Conservation (phyloP, 1,140 invertebrate genomes). For the Papilio polytes region DNA sequence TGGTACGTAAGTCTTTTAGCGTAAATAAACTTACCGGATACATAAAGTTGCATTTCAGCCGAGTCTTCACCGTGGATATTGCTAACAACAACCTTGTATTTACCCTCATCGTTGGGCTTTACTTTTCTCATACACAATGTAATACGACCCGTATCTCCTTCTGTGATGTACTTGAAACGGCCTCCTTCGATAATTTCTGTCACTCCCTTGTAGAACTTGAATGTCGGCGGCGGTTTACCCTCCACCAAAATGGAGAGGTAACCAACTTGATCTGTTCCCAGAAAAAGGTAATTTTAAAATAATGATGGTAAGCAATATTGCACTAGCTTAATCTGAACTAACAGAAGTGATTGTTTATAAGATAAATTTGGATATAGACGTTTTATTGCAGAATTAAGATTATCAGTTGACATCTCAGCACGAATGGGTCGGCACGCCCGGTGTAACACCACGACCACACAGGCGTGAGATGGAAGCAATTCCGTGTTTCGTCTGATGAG, state of each 20-base stretch:
- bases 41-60: conserved; percentile 97
- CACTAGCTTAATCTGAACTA: too few species aligned
- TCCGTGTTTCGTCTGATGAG: too few species aligned
- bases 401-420: too few species aligned
- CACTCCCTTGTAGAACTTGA: conserved; percentile 97
- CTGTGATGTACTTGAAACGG: conserved; percentile 95
- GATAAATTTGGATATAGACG: too few species aligned
- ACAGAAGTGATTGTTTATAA: too few species aligned
- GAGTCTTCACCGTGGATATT: conserved; percentile 97
- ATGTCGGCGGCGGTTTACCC: conserved; percentile 96
- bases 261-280: conserved; percentile 90
- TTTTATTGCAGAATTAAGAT: background rate
- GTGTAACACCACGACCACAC: too few species aligned
- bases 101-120: conserved; percentile 98
- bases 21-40: conserved; percentile 90
- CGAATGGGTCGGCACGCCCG: too few species aligned
- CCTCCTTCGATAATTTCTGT: conserved; percentile 96
- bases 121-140: conserved; percentile 98
- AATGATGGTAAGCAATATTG: too few species aligned
- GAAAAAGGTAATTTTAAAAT: conserved; percentile 16
- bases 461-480: too few species aligned
- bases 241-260: conserved; percentile 95
- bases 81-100: conserved; percentile 96
- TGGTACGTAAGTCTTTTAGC: background rate
- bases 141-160: conserved; percentile 94